A percentile compares a stretch with the other conserved stretches of the same genome.
phyloP scores from a whole-genome alignment of 2,113 vertebrate genomes.

The Lagopus muta region DNA sequence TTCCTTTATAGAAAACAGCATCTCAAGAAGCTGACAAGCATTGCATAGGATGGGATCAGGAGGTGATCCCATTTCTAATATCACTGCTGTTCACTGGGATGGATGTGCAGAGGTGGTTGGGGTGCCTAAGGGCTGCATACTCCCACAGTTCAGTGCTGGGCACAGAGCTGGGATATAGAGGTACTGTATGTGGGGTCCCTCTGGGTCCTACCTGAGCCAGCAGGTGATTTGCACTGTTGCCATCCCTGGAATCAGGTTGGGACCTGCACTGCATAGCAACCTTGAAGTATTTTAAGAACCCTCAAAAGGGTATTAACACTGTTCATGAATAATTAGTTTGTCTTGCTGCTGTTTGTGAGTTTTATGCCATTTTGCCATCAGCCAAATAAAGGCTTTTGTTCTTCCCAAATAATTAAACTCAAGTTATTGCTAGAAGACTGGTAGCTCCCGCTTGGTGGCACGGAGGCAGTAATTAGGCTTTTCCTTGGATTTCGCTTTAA shows the following conservation, averaged over 20 bases:
- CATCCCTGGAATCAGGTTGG: not conserved
- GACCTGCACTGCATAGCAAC: constrained; percentile 40
- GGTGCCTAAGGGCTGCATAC: not conserved
- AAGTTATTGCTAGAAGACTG: not conserved
- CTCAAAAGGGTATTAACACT: constrained; percentile 16
- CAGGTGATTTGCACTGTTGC: not conserved
- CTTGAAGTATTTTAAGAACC: constrained; percentile 14
- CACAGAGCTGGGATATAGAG: not conserved
- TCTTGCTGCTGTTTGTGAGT: not conserved
- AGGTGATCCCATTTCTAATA: not conserved
- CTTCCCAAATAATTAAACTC: not conserved
- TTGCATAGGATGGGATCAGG: not conserved
- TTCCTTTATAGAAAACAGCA: constrained; percentile 24
- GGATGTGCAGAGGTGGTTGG: not conserved
- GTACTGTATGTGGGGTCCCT: not conserved
- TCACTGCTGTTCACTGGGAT: not conserved
- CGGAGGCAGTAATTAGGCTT: not conserved
- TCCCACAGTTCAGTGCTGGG: not conserved
- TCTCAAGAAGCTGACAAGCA: constrained; percentile 11
- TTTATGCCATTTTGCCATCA: not conserved
- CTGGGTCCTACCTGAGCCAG: not conserved
- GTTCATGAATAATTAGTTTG: constrained; percentile 15
- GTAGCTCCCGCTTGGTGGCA: not conserved
- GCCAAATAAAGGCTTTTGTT: constrained; percentile 36
- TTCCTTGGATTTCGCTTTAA: not conserved